phyloP scores from a whole-genome alignment of 2,888 invertebrate genomes.

The Callimorpha dominula region DNA sequence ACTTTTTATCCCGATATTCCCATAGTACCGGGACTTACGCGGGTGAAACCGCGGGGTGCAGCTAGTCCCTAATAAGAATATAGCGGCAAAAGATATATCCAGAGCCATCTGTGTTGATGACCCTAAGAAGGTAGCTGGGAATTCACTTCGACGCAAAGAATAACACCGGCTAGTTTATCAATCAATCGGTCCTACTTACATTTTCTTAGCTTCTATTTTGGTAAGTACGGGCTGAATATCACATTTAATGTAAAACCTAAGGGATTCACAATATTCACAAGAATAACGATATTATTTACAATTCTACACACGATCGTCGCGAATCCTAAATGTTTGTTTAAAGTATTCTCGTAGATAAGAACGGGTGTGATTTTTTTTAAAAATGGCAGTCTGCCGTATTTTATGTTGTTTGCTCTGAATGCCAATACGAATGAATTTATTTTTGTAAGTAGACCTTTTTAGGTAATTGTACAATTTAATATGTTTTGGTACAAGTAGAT shows the following conservation, averaged over 20 bases:
- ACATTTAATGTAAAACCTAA: neutral
- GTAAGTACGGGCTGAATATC: neutral
- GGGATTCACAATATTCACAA: neutral
- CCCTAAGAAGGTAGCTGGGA: too few species aligned
- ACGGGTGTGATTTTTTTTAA: neutral
- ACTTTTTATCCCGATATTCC: too few species aligned
- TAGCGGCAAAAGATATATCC: too few species aligned
- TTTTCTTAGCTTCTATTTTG: neutral
- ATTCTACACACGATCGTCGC: neutral
- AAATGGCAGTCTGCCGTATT: neutral
- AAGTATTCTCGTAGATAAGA: neutral
- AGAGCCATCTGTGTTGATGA: too few species aligned
- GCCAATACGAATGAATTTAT: neutral
- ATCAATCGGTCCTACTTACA: too few species aligned
- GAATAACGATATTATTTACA: neutral
- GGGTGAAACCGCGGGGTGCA: too few species aligned
- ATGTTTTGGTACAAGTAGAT: too few species aligned
- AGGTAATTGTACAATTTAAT: neutral
- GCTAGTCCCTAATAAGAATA: too few species aligned
- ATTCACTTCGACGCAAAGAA: too few species aligned
- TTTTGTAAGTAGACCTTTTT: neutral
- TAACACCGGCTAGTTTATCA: too few species aligned
- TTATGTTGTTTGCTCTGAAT: neutral
- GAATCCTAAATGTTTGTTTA: neutral
- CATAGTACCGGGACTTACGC: too few species aligned